These are phyloP conservation scores for Aplodontia rufa DNA, from an alignment of 2,113 vertebrate genomes.

Conservation along the genomic window DNA sequence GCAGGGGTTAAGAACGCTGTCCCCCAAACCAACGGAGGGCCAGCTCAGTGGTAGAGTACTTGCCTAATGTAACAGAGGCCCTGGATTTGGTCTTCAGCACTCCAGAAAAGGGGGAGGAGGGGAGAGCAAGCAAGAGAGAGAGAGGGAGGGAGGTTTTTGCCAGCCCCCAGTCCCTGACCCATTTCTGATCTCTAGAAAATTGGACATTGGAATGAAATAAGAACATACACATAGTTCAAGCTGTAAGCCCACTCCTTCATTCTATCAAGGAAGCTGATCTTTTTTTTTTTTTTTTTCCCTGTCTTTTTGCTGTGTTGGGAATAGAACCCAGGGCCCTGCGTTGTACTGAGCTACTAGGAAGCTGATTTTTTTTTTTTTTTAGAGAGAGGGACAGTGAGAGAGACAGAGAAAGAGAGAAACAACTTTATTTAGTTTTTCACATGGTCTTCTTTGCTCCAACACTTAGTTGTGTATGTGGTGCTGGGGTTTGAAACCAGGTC, in stretches of 20 bases:
- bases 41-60: not conserved
- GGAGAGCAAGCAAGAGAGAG: not conserved
- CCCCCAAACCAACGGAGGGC: not conserved
- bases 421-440: too few relatives aligned
- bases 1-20: slow-evolving; percentile 25
- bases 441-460: too few relatives aligned
- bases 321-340: not conserved
- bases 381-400: too few relatives aligned
- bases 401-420: too few relatives aligned
- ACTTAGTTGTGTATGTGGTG: too few relatives aligned
- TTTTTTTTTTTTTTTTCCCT: too few relatives aligned
- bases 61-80: too few relatives aligned
- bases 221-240: slow-evolving; percentile 25
- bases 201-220: slow-evolving; percentile 43
- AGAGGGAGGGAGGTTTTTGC: too few relatives aligned
- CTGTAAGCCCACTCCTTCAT: not conserved
- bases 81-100: not conserved
- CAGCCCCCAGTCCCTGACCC: not conserved
- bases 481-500: too few relatives aligned
- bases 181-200: slow-evolving; percentile 52
- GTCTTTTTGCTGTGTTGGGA: not conserved
- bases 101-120: not conserved
- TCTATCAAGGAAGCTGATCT: slow-evolving; percentile 35
- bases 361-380: too few relatives aligned
- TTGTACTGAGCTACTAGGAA: not conserved